Evolutionary conservation across 2,797 vertebrate species (phyloP).

Genomic region (Acipenser transmontanus): DNA sequence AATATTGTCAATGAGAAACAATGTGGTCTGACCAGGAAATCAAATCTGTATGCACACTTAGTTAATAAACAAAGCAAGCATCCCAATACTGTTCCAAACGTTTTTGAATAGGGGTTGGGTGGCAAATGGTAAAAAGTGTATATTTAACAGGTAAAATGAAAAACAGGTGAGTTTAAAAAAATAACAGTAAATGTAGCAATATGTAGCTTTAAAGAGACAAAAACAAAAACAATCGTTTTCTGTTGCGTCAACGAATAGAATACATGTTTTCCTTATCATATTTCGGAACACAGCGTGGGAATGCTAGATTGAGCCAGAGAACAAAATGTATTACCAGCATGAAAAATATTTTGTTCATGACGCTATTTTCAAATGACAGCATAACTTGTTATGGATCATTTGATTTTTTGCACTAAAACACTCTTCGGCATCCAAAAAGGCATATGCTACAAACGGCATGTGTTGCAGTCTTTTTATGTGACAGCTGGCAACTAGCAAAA

Average conservation of each 20-base stretch:
- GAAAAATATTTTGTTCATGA: conserved; percentile 59
- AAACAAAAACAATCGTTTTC: neutral
- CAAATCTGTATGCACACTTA: too few relatives aligned
- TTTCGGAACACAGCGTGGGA: conserved; percentile 46
- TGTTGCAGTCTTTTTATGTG: conserved; percentile 56
- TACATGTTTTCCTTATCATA: conserved; percentile 44
- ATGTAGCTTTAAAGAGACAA: conserved; percentile 18
- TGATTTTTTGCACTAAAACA: conserved; percentile 55
- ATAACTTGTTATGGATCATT: conserved; percentile 88
- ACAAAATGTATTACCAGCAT: conserved; percentile 52
- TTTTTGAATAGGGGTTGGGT: too few relatives aligned
- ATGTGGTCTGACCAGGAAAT: too few relatives aligned
- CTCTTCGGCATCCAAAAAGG: conserved; percentile 56
- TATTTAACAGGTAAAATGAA: too few relatives aligned
- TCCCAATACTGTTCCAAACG: too few relatives aligned
- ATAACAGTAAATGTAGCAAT: too few relatives aligned
- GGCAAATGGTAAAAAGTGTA: too few relatives aligned
- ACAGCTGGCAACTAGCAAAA: conserved; percentile 71
- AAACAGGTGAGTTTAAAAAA: conserved; percentile 28
- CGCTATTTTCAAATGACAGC: conserved; percentile 72
- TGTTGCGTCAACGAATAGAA: conserved; percentile 48
- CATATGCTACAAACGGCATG: conserved; percentile 56
- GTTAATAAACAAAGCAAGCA: too few relatives aligned
- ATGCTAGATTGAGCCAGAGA: conserved; percentile 60
- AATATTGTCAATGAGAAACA: too few relatives aligned